A percentile compares a stretch with the other conserved stretches of the same genome.
Evolutionary conservation across 2,888 invertebrate species (phyloP).

Genomic region (Sinodicranocentrus sp.): DNA sequence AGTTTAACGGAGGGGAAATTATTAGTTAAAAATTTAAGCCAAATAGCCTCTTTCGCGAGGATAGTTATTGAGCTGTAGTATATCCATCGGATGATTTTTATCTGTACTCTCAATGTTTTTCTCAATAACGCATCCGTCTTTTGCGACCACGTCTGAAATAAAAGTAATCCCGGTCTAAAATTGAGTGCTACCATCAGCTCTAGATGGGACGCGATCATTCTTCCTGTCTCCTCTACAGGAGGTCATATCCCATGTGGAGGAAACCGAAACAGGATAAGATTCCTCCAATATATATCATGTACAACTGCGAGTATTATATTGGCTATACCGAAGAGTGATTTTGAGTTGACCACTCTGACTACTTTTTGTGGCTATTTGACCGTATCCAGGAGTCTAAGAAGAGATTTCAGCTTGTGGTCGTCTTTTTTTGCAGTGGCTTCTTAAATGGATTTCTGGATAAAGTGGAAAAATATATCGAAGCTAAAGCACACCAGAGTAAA

Average conservation of each 20-base stretch:
- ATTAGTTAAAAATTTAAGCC: too few relatives aligned
- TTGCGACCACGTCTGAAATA: conserved; percentile 17
- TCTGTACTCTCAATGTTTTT: not conserved
- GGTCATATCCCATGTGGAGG: conserved; percentile 50
- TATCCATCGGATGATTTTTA: too few relatives aligned
- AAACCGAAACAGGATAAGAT: conserved; percentile 34
- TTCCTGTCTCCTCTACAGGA: conserved; percentile 61
- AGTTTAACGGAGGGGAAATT: too few relatives aligned
- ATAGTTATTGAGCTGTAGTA: too few relatives aligned
- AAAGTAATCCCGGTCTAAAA: conserved; percentile 43
- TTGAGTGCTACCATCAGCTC: conserved; percentile 60
- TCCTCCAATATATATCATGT: too few relatives aligned
- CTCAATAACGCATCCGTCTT: conserved; percentile 29
- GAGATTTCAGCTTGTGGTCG: conserved; percentile 40
- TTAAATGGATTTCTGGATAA: conserved; percentile 53
- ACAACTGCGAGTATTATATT: too few relatives aligned
- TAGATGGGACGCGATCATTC: conserved; percentile 64
- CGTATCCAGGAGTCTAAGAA: conserved; percentile 33
- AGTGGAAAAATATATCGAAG: not conserved
- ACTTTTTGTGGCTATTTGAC: conserved; percentile 45
- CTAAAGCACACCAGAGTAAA: too few relatives aligned
- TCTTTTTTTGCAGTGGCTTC: conserved; percentile 13
- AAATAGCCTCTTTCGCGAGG: too few relatives aligned
- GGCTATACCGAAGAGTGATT: conserved; percentile 18
- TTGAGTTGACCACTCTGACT: conserved; percentile 37